Conservation (phyloP, 2,113 vertebrate genomes). For the Panurus biarmicus region DNA sequence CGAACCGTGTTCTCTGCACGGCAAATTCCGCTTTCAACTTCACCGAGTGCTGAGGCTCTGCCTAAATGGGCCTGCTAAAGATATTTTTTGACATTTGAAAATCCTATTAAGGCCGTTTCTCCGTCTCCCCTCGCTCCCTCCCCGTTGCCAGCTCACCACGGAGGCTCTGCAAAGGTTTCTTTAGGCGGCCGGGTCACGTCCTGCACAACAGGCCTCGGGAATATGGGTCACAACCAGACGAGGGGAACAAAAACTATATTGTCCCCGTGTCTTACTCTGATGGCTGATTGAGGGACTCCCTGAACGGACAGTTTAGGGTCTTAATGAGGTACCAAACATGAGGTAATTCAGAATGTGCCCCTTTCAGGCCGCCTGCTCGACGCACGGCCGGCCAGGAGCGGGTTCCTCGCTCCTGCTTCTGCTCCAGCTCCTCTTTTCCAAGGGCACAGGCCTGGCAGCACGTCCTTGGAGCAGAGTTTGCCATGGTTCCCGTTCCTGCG, state of each 20-base stretch:
- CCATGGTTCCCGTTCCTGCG: not conserved
- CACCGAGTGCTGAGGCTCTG: not conserved
- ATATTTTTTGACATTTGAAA: slow-evolving; percentile 36
- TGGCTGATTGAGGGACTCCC: slow-evolving; percentile 19
- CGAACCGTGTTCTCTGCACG: not conserved
- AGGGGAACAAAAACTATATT: not conserved
- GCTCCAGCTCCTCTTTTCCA: not conserved
- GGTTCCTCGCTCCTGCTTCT: not conserved
- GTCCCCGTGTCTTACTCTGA: not conserved
- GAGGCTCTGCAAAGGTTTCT: not conserved
- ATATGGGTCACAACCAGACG: not conserved
- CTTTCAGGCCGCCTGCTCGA: not conserved
- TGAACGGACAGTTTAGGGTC: not conserved
- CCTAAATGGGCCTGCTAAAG: not conserved
- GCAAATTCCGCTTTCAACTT: not conserved
- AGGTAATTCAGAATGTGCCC: not conserved
- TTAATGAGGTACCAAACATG: slow-evolving; percentile 7
- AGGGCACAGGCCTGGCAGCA: not conserved
- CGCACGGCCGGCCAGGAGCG: not conserved
- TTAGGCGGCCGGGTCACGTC: not conserved
- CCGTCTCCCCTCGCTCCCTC: not conserved
- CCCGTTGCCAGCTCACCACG: not conserved
- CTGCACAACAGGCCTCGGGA: not conserved
- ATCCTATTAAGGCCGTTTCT: slow-evolving; percentile 10
- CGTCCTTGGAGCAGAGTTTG: not conserved